phyloP scores from a whole-genome alignment of 2,113 vertebrate genomes.

The Ascaphus truei region DNA sequence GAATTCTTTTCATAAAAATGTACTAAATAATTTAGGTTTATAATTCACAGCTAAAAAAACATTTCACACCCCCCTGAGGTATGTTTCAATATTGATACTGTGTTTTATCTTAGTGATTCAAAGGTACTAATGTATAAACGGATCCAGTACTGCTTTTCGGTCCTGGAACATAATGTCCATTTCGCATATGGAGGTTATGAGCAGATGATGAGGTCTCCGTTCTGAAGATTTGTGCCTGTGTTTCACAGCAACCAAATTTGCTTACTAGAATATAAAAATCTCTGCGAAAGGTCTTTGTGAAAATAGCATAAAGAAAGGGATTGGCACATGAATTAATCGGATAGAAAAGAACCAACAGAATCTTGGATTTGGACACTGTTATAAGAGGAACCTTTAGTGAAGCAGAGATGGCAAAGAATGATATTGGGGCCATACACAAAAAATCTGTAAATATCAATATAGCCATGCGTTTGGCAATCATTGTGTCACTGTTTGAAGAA shows the following conservation, averaged over 20 bases:
- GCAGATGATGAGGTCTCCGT: slow-evolving; percentile 79
- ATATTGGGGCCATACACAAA: slow-evolving; percentile 94
- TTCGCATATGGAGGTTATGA: slow-evolving; percentile 66
- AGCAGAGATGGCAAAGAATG: slow-evolving; percentile 93
- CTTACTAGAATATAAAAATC: slow-evolving; percentile 90
- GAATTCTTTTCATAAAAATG: background rate
- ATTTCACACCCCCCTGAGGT: background rate
- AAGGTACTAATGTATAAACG: slow-evolving; percentile 67
- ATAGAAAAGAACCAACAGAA: slow-evolving; percentile 92
- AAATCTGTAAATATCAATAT: slow-evolving; percentile 95
- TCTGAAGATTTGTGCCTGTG: slow-evolving; percentile 82
- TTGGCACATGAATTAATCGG: slow-evolving; percentile 96
- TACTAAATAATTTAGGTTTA: slow-evolving; percentile 29
- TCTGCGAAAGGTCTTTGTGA: slow-evolving; percentile 87
- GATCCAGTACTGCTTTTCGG: slow-evolving; percentile 64
- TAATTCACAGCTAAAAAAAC: slow-evolving; percentile 34
- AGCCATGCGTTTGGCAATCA: slow-evolving; percentile 92
- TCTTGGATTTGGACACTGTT: slow-evolving; percentile 86
- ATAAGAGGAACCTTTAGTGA: slow-evolving; percentile 91
- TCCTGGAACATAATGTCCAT: slow-evolving; percentile 60
- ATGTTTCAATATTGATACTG: background rate
- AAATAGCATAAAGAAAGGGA: slow-evolving; percentile 94
- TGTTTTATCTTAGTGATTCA: slow-evolving; percentile 57
- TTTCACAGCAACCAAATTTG: slow-evolving; percentile 84
- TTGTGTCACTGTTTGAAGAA: slow-evolving; percentile 79